A percentile compares a stretch with the other conserved stretches of the same genome.
These are phyloP conservation scores for Buceros bicornis DNA, from an alignment of 2,797 vertebrate genomes.

Conservation along the genomic window DNA sequence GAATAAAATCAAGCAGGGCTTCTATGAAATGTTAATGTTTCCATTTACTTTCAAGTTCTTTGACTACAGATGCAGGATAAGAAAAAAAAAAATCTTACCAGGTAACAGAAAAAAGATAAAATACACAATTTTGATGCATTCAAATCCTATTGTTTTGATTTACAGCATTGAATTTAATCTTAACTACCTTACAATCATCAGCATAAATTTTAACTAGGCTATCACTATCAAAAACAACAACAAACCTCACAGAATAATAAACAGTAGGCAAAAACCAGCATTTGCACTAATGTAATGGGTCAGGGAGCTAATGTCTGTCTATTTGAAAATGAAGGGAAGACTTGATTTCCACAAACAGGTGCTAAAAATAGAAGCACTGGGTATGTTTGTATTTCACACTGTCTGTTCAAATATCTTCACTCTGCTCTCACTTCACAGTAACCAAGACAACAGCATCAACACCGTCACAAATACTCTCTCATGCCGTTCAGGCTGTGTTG, in stretches of 20 bases:
- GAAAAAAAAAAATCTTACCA: neutral
- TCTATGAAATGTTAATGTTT: neutral
- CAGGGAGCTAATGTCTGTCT: neutral
- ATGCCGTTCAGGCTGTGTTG: neutral
- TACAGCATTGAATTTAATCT: neutral
- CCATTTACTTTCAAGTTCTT: neutral
- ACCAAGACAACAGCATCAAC: neutral
- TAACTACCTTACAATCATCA: neutral
- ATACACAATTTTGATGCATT: neutral
- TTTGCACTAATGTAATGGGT: neutral
- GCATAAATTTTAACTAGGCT: neutral
- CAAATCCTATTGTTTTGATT: neutral
- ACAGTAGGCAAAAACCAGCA: neutral
- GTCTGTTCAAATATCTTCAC: neutral
- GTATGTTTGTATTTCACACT: too few relatives aligned
- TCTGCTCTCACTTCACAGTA: neutral
- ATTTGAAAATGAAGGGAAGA: neutral
- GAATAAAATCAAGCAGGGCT: neutral
- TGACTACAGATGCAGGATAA: neutral
- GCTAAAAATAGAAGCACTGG: neutral
- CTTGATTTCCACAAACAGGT: neutral
- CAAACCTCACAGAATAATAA: neutral
- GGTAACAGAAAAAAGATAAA: neutral
- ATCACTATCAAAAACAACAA: neutral
- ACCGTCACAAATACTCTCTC: neutral